Conservation (phyloP, 2,888 invertebrate species). For the Eilema caniola region DNA sequence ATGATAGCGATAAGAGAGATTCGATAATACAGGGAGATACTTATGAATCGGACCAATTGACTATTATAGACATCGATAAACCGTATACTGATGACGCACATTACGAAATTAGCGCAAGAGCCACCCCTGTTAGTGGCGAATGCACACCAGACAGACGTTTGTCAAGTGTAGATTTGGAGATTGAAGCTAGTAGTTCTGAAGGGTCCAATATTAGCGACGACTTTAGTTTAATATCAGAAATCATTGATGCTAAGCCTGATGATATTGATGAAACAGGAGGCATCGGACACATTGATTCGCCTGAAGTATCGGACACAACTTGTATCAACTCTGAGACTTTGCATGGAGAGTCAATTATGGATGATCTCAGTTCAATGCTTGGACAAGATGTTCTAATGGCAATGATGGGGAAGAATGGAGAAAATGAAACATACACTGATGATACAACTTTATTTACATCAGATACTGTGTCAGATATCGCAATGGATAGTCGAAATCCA, state of each 20-base stretch:
- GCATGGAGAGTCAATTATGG: constrained; percentile 92
- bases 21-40: constrained; percentile 83
- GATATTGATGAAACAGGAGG: constrained; percentile 82
- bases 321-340: constrained; percentile 90
- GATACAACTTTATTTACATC: constrained; percentile 90
- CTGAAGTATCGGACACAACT: constrained; percentile 92
- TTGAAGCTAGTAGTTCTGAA: constrained; percentile 88
- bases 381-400: constrained; percentile 90
- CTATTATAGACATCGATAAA: constrained; percentile 89
- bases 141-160: constrained; percentile 78
- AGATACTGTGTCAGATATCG: constrained; percentile 84
- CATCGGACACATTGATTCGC: constrained; percentile 94
- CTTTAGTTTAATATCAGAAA: constrained; percentile 90
- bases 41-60: constrained; percentile 88
- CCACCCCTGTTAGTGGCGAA: constrained; percentile 75
- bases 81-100: constrained; percentile 83
- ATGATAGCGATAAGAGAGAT: constrained; percentile 79
- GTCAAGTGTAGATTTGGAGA: constrained; percentile 79
- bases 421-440: constrained; percentile 90
- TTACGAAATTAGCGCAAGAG: constrained; percentile 71
- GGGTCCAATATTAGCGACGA: constrained; percentile 90
- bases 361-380: constrained; percentile 92
- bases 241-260: constrained; percentile 85
- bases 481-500: constrained; percentile 83
- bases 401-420: constrained; percentile 88